Conservation (phyloP, 2,113 vertebrate genomes). For the Crotalus helleri region DNA sequence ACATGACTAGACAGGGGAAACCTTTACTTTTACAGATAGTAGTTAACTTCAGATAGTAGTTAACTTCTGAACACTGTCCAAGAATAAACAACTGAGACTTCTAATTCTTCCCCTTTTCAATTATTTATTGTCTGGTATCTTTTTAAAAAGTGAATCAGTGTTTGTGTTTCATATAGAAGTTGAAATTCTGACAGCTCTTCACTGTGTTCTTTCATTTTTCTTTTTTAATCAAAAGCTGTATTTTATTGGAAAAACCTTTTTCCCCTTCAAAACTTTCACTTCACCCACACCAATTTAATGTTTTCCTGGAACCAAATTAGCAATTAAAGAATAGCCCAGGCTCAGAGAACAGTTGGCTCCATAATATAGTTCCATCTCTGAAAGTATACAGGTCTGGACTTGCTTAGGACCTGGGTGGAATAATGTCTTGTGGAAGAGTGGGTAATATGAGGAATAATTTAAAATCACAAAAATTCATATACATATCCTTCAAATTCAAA, state of each 20-base stretch:
- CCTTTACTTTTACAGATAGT: neutral
- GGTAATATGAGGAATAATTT: neutral
- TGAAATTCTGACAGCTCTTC: neutral
- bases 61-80: neutral
- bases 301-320: constrained; percentile 8
- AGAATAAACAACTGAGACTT: neutral
- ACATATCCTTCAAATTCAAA: neutral
- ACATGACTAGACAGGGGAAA: neutral
- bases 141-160: neutral
- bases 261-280: neutral
- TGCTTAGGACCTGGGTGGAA: neutral
- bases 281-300: neutral
- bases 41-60: neutral
- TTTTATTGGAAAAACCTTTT: neutral
- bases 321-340: neutral
- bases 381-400: neutral
- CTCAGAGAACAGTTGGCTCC: neutral
- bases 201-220: neutral
- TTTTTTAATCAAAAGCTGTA: neutral
- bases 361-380: neutral
- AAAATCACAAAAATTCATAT: neutral
- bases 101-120: neutral
- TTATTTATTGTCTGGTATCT: neutral
- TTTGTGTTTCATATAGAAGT: neutral
- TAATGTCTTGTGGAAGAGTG: neutral